Conservation (phyloP, 2,113 vertebrate genomes). For the Ciconia maguari region DNA sequence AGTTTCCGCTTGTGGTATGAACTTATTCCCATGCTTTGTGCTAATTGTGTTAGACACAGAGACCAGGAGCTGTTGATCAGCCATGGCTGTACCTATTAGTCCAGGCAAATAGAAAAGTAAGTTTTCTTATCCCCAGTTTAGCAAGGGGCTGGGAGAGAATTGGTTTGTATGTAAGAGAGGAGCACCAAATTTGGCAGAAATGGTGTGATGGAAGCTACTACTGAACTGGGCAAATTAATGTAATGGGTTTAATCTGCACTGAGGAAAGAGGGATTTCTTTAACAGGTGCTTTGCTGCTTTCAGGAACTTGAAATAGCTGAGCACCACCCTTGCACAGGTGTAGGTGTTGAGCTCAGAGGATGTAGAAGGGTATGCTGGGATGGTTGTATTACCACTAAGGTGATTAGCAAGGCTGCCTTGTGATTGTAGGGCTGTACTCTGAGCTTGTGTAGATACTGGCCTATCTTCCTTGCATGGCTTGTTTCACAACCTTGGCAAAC, state of each 20-base stretch:
- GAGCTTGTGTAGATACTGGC: not conserved
- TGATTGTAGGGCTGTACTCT: not conserved
- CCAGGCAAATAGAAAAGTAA: not conserved
- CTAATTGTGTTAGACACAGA: not conserved
- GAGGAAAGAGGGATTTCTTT: not conserved
- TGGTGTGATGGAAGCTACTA: not conserved
- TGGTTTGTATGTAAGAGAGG: not conserved
- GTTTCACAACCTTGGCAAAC: not conserved
- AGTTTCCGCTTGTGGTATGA: not conserved
- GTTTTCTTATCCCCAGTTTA: not conserved
- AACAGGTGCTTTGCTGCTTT: not conserved
- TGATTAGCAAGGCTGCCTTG: not conserved
- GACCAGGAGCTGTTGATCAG: not conserved
- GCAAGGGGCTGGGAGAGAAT: not conserved
- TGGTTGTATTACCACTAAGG: fast-evolving
- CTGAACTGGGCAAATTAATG: not conserved
- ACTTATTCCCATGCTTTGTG: not conserved
- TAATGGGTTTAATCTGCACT: not conserved
- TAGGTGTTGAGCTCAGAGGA: not conserved
- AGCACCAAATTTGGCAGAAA: not conserved
- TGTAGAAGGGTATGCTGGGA: not conserved
- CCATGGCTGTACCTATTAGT: not conserved
- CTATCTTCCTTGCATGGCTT: not conserved
- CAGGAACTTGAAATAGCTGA: not conserved
- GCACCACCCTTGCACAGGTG: not conserved